A percentile compares a stretch with the other conserved stretches of the same genome.
phyloP scores from a whole-genome alignment of 2,888 invertebrate genomes.

The Polia nebulosa region DNA sequence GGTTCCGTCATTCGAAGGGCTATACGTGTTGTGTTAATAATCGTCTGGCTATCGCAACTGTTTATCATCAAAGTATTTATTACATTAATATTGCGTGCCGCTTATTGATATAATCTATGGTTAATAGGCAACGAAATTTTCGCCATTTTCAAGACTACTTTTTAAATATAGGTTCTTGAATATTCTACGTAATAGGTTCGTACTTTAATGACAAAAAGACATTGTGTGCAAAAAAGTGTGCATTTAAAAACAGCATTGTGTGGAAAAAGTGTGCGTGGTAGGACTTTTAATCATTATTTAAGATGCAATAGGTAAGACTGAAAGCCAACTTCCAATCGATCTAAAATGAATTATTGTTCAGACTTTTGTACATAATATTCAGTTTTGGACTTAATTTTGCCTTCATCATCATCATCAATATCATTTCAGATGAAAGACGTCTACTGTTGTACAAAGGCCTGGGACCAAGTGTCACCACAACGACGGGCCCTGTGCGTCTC shows the following conservation, averaged over 20 bases:
- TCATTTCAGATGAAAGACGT: no score
- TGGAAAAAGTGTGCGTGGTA: neutral
- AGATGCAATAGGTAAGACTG: neutral
- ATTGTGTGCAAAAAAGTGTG: conserved; percentile 6
- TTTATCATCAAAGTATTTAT: conserved; percentile 46
- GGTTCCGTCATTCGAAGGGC: conserved; percentile 49
- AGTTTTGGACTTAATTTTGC: neutral
- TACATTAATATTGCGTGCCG: conserved; percentile 46
- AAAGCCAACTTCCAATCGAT: neutral
- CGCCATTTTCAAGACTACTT: conserved; percentile 35
- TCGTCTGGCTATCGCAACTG: conserved; percentile 40
- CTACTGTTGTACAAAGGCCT: no score
- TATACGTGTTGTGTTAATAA: conserved; percentile 13
- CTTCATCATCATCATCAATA: no score
- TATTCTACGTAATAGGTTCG: conserved; percentile 9
- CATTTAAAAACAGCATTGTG: neutral
- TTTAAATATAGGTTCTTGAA: conserved; percentile 8
- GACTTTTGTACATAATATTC: neutral
- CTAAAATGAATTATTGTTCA: neutral
- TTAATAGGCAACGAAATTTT: conserved; percentile 48
- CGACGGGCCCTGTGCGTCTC: no score
- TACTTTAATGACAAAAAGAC: neutral
- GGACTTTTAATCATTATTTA: neutral
- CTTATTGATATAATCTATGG: conserved; percentile 48
- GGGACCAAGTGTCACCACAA: no score